Base-by-base conservation (phyloP, 1,140 invertebrate species). In the Octopus sinensis region DNA sequence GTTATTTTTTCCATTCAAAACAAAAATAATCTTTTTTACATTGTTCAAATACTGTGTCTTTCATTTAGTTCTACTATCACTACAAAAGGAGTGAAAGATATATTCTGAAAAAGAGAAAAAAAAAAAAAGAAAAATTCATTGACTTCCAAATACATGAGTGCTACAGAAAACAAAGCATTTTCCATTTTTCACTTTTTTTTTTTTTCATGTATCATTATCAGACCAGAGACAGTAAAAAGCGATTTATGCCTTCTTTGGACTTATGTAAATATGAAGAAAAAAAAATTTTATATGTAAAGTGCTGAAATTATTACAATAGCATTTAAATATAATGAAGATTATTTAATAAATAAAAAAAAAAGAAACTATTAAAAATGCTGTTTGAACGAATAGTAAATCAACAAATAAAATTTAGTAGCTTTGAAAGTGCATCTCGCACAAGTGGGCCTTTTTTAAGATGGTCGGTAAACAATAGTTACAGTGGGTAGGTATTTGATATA, bases 271-370 rank as follows among this genome's bases (percentile, higher is more conserved):
- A 73, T 73, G 68, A 73, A 73, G 30, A 43, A 43, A 43, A 73
- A 62, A 62, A 62, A 73, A 73, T 73, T 73, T 73, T 73, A 73
- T 73, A 73, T 73, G 68, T 73, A 73, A 73, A 73, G 68, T 73
- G 13, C 68, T 73, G 68, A 73, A 73, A 43, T 43, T 43, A 43
- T 43, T 43, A 43, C 30, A 43, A 43, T 43, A 43, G 30, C 30
- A 43, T 43, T 43, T 43, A 43, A 43, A 43, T 43, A 43, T 43
- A 43, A 43, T 43, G 30, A 43, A 43, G 30, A 43, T 43, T 43
- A 43, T 43, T 43, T 43, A 43, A 43, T 2, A 43, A 43, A 43
- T 1, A 43, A 43, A 43, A 43, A 43, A 43, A 43, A 43, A 43
- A 43, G 30, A 43, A 43, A 43, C 30, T 43, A 43, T 43, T 43